Conservation (phyloP, 2,888 invertebrate species). For the Lydus trimaculatus region DNA sequence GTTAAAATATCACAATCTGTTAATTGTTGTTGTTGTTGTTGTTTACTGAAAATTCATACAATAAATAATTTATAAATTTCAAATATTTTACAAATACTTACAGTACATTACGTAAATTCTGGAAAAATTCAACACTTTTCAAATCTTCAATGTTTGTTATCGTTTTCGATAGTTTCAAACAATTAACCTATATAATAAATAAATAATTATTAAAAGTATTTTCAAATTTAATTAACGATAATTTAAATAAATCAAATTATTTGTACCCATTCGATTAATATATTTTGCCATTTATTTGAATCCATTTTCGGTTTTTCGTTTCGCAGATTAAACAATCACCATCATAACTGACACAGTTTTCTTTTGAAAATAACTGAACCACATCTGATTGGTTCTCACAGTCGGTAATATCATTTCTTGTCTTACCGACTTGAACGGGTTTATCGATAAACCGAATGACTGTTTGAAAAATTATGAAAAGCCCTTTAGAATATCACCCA, state of each 20-base stretch:
- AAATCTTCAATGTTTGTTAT: constrained; percentile 44
- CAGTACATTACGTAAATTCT: constrained; percentile 50
- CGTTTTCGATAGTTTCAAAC: constrained; percentile 51
- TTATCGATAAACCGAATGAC: no score
- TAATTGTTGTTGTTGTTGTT: constrained; percentile 32
- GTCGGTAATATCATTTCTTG: no score
- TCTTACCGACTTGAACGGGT: no score
- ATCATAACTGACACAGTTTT: no score
- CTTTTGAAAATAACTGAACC: no score
- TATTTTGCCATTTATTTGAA: constrained; percentile 42
- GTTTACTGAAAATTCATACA: constrained; percentile 31
- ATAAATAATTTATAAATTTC: not conserved
- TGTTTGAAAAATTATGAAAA: no score
- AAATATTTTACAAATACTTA: constrained; percentile 42
- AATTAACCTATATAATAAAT: constrained; percentile 52
- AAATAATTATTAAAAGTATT: not conserved
- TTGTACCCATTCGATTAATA: constrained; percentile 54
- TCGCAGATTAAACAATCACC: no score
- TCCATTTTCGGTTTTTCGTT: constrained; percentile 9
- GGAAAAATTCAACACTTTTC: constrained; percentile 51
- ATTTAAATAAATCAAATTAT: constrained; percentile 13
- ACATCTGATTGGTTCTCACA: no score
- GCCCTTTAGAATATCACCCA: no score
- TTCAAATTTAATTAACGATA: not conserved
- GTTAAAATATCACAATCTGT: constrained; percentile 41